Percentiles rank a stretch among this genome's conserved stretches.
Evolutionary conservation across 2,888 invertebrate species (phyloP).

Genomic region (Salpingus planirostris): DNA sequence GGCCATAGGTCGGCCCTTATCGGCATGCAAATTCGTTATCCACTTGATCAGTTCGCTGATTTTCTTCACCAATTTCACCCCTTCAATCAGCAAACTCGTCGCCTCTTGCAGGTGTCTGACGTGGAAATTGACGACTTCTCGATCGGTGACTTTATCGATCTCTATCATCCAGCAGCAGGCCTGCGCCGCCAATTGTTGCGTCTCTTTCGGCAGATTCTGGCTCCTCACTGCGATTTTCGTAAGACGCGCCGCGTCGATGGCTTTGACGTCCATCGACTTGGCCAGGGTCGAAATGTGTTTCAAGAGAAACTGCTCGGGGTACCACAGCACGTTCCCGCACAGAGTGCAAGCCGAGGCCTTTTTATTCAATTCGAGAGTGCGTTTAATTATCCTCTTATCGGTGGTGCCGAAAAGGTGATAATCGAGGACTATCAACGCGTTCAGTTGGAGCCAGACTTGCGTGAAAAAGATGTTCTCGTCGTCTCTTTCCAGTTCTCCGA

Average conservation of each 20-base stretch:
- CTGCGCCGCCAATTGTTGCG: constrained; percentile 45
- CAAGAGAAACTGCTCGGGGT: constrained; percentile 72
- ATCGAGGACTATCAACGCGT: constrained; percentile 58
- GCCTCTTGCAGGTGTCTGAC: constrained; percentile 48
- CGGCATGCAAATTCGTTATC: constrained; percentile 62
- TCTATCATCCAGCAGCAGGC: constrained; percentile 55
- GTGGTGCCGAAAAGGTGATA: constrained; percentile 65
- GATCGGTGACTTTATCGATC: constrained; percentile 46
- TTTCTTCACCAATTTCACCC: constrained; percentile 39
- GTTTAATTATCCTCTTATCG: constrained; percentile 68
- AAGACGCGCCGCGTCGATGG: constrained; percentile 43
- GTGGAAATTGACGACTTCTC: constrained; percentile 43
- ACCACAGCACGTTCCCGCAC: constrained; percentile 74
- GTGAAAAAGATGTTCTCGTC: constrained; percentile 46
- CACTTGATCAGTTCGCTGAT: constrained; percentile 44
- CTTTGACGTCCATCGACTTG: constrained; percentile 45
- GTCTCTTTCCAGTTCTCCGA: constrained; percentile 54
- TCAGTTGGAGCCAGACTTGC: constrained; percentile 55
- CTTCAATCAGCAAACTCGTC: constrained; percentile 48
- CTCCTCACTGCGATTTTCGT: constrained; percentile 50
- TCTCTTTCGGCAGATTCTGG: constrained; percentile 54
- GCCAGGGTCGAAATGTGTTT: constrained; percentile 52
- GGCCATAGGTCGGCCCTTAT: constrained; percentile 66
- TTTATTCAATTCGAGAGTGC: constrained; percentile 64
- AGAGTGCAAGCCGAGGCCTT: constrained; percentile 75